These are phyloP conservation scores for Podabrus alpinus DNA, from an alignment of 2,888 invertebrate genomes.

Conservation along the genomic window DNA sequence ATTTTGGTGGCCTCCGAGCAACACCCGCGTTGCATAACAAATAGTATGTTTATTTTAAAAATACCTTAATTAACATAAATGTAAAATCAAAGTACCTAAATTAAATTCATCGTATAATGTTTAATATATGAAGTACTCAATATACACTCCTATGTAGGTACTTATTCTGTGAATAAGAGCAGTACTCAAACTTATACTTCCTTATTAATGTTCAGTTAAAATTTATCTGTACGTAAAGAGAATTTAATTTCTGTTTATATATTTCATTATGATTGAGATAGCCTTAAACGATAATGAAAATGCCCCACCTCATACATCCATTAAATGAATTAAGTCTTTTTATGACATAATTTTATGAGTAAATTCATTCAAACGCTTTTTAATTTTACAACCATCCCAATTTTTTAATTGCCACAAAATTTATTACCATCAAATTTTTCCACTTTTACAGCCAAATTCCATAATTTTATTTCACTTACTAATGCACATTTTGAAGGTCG, in stretches of 20 bases:
- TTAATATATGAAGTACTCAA: no score
- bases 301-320: neutral
- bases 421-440: neutral
- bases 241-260: neutral
- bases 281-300: neutral
- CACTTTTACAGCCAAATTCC: no score
- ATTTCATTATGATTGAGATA: neutral
- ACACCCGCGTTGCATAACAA: no score
- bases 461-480: no score
- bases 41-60: no score
- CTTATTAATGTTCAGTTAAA: neutral
- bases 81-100: no score
- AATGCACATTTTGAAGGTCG: neutral
- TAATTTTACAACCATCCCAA: neutral
- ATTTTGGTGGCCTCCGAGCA: no score
- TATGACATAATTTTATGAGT: neutral
- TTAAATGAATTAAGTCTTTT: neutral
- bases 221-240: neutral
- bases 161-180: neutral
- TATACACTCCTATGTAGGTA: no score
- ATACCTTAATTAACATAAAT: no score
- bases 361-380: neutral
- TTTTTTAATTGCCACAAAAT: neutral
- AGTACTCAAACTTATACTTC: neutral
- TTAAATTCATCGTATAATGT: no score